phyloP scores from a whole-genome alignment of 2,113 vertebrate species.

The Maccullochella peelii region DNA sequence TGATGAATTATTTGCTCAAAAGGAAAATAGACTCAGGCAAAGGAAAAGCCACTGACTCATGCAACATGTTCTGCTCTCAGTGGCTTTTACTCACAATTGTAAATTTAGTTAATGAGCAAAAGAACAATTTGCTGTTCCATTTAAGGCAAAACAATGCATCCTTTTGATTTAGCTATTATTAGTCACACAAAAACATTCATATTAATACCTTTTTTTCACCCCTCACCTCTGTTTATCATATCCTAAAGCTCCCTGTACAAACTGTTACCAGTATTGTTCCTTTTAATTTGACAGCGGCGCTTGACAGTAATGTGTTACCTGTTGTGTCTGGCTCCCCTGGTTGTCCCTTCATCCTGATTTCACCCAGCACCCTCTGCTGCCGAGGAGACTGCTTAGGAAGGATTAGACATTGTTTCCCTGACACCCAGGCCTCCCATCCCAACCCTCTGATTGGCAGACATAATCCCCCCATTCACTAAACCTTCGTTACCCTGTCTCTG shows the following conservation, averaged over 20 bases:
- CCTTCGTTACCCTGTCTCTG: constrained; percentile 79
- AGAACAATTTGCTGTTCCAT: constrained; percentile 21
- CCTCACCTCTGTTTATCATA: constrained; percentile 51
- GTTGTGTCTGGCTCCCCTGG: constrained; percentile 74
- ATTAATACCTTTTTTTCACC: constrained; percentile 34
- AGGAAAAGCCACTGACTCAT: constrained; percentile 30
- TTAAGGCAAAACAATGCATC: constrained; percentile 18
- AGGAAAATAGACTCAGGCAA: constrained; percentile 26
- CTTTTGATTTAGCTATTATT: constrained; percentile 50
- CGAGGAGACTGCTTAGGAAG: constrained; percentile 78
- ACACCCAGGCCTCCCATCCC: constrained; percentile 80
- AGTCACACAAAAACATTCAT: constrained; percentile 48
- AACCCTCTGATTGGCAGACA: constrained; percentile 82
- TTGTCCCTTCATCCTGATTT: constrained; percentile 78
- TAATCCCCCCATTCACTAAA: constrained; percentile 83
- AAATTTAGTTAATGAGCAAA: constrained; percentile 23
- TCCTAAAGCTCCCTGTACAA: constrained; percentile 54
- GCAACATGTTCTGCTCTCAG: constrained; percentile 20
- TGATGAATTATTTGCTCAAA: constrained; percentile 42
- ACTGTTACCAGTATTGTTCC: constrained; percentile 60
- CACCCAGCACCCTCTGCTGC: constrained; percentile 74
- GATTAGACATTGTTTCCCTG: constrained; percentile 85
- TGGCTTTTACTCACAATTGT: constrained; percentile 33
- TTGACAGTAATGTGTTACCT: constrained; percentile 76
- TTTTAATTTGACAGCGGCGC: constrained; percentile 70